These are phyloP conservation scores for Nothocercus nigrocapillus DNA, from an alignment of 2,113 vertebrate species.

Conservation along the genomic window DNA sequence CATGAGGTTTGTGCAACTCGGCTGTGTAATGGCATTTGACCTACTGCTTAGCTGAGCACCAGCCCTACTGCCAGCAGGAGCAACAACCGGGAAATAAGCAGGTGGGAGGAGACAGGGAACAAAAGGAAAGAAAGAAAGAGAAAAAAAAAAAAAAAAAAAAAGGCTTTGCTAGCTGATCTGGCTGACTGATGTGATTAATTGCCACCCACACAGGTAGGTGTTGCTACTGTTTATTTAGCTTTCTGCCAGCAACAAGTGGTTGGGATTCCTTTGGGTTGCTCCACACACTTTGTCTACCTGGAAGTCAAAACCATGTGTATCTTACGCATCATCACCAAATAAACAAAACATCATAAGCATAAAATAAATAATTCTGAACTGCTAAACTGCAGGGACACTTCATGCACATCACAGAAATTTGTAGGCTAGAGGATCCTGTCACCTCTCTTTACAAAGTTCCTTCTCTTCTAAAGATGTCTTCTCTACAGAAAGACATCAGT, in stretches of 20 bases:
- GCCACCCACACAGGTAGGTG: constrained; percentile 63
- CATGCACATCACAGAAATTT: neutral
- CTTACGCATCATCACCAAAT: constrained; percentile 10
- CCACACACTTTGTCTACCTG: constrained; percentile 33
- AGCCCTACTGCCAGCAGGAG: neutral
- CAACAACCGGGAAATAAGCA: neutral
- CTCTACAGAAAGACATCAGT: neutral
- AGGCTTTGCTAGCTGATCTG: constrained; percentile 43
- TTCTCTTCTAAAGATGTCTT: neutral
- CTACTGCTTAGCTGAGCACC: neutral
- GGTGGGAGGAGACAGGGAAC: constrained; percentile 54
- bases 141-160: neutral
- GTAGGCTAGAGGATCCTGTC: neutral
- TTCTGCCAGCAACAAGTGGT: constrained; percentile 53
- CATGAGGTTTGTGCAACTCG: neutral
- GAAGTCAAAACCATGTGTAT: constrained; percentile 47
- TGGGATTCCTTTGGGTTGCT: constrained; percentile 65
- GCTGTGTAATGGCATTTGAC: neutral
- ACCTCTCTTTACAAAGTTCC: neutral
- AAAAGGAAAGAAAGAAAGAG: constrained; percentile 27
- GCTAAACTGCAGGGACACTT: neutral
- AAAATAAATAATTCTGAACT: constrained; percentile 46
- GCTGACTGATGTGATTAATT: constrained; percentile 65
- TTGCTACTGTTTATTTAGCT: constrained; percentile 72
- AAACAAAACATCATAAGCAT: neutral